phyloP scores from a whole-genome alignment of 1,140 invertebrate genomes.

The Lepidurus apus region DNA sequence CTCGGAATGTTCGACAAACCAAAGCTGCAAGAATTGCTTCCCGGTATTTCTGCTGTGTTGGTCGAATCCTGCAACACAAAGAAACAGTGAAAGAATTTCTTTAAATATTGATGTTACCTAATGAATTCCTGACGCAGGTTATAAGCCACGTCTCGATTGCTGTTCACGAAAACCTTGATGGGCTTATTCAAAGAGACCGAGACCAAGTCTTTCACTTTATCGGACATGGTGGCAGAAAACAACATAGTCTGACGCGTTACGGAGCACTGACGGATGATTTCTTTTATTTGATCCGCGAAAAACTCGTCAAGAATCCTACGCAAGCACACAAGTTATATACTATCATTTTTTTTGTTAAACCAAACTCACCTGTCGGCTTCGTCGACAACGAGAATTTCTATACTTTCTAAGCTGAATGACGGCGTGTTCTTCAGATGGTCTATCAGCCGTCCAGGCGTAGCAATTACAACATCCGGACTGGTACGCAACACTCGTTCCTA shows the following conservation, averaged over 20 bases:
- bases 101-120: slow-evolving; percentile 50
- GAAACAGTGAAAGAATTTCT: background rate
- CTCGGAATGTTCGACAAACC: slow-evolving; percentile 86
- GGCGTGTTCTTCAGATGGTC: slow-evolving; percentile 96
- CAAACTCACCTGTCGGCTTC: slow-evolving; percentile 66
- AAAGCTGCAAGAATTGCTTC: slow-evolving; percentile 86
- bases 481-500: slow-evolving; percentile 78
- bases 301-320: slow-evolving; percentile 93
- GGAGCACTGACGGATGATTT: slow-evolving; percentile 85
- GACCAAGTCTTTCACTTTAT: slow-evolving; percentile 88
- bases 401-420: slow-evolving; percentile 76
- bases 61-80: background rate
- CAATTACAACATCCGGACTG: slow-evolving; percentile 94
- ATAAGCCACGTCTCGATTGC: slow-evolving; percentile 90
- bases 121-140: slow-evolving; percentile 96
- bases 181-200: slow-evolving; percentile 85
- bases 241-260: slow-evolving; percentile 92
- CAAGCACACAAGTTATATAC: slow-evolving; percentile 10
- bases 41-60: slow-evolving; percentile 50
- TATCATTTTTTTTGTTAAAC: background rate
- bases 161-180: slow-evolving; percentile 89
- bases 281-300: slow-evolving; percentile 97
- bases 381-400: slow-evolving; percentile 92
- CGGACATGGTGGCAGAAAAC: slow-evolving; percentile 98
- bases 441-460: slow-evolving; percentile 93